Evolutionary conservation across 2,113 vertebrate species (phyloP).

Genomic region (Podarcis raffonei): DNA sequence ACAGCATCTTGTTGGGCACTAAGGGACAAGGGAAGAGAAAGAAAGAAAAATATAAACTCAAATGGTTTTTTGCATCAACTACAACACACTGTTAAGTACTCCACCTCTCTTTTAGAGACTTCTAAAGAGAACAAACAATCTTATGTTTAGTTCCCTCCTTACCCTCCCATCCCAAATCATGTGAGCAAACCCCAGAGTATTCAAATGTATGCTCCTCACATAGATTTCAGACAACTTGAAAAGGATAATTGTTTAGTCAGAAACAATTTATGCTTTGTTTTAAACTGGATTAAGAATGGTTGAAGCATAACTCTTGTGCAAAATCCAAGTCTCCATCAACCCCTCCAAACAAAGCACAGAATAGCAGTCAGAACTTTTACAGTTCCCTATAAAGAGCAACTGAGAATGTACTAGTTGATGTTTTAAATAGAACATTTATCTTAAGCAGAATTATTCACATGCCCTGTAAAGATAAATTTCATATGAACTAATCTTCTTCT

Average conservation of each 20-base stretch:
- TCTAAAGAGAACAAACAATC: neutral
- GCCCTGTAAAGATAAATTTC: neutral
- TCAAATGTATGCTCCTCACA: neutral
- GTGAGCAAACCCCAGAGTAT: neutral
- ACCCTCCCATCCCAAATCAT: neutral
- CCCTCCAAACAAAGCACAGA: neutral
- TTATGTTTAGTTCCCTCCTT: neutral
- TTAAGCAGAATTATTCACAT: neutral
- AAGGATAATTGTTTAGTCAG: neutral
- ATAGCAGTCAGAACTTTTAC: neutral
- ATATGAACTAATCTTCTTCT: neutral
- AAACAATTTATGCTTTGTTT: slow-evolving; percentile 9
- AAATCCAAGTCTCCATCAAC: neutral
- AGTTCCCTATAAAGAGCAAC: neutral
- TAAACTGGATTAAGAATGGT: neutral
- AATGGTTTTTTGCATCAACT: neutral
- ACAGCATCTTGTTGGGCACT: slow-evolving; percentile 96
- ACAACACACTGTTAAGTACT: neutral
- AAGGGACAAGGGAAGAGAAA: slow-evolving; percentile 24
- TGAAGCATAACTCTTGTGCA: neutral
- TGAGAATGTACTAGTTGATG: neutral
- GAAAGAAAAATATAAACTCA: neutral
- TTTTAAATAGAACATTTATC: neutral
- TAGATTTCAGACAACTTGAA: neutral
- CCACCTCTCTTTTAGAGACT: neutral